Conservation (phyloP, 2,797 vertebrate species). For the Ctenopoma multispine region DNA sequence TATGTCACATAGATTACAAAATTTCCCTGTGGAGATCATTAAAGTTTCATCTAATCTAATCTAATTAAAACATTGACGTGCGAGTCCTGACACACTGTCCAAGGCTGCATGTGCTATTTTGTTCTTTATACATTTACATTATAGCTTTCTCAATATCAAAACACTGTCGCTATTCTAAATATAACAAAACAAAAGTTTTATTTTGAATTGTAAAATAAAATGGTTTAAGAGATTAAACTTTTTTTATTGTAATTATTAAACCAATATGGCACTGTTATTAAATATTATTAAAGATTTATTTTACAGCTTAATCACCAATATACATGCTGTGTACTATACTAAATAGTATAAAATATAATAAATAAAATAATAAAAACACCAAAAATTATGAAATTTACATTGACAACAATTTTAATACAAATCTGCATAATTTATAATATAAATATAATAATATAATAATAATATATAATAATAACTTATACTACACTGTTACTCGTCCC, state of each 20-base stretch:
- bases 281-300: not conserved
- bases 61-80: constrained; percentile 68
- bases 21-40: constrained; percentile 75
- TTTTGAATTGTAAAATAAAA: no score
- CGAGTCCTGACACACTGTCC: constrained; percentile 56
- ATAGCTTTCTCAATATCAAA: not conserved
- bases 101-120: constrained; percentile 30
- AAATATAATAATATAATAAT: no score
- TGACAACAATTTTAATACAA: no score
- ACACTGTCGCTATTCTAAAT: constrained; percentile 3
- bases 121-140: constrained; percentile 28
- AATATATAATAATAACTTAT: no score
- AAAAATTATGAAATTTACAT: no score
- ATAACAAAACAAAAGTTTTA: constrained; percentile 5
- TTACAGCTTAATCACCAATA: not conserved
- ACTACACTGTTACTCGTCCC: no score
- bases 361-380: no score
- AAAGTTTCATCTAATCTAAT: constrained; percentile 78
- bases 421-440: no score
- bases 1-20: constrained; percentile 66
- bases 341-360: no score
- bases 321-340: no score
- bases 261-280: not conserved
- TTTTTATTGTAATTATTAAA: no score
- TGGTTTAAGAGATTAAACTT: no score